Base-by-base conservation (phyloP, 2,797 vertebrate genomes). In the Argyrosomus regius region DNA sequence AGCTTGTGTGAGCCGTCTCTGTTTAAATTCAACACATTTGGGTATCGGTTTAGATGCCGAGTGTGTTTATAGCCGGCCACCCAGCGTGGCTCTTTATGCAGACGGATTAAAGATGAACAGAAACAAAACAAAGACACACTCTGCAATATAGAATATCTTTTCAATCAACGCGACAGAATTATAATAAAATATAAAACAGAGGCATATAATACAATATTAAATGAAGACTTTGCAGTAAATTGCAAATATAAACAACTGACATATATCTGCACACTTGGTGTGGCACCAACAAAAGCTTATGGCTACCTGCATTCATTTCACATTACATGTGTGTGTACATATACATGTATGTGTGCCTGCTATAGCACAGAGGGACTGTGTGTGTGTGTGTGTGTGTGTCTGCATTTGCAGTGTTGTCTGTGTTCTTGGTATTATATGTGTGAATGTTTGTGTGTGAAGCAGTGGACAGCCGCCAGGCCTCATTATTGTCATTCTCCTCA, bases 401-500 rank as follows among this genome's bases (percentile, higher is more conserved):
- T 82, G 73, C 54, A 57, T 82, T 82, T 78, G 86, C 81, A 57
- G 72, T 80, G 75, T 80, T 35, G 77, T 88, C 78, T 88, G 75
- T 89, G 89, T 91, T 89, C 80, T 83, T 80, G 79, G 87, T 86
- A 80, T 87, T 91, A 85, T 78, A 82, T 86, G 87, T 91, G 91
- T 90, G 88, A 91, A 88, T 91, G 88, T 88, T 77, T 91, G 81
- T 90, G 89, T 87, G 91, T 90, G 88, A 91, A 89, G 92, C 82
- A 68, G 89, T 96, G 95, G 95, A 95, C 86, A 81, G 92, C 83
- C 81, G 94, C 95, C 95, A 96, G 92, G 84, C 92, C 86, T 93
- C 93, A 93, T 94, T 93, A 96, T 96, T 96, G 94, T 94, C 93
- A 96, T 96, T 96, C 95, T 90, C 89, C 94, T 95, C 96, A 96